phyloP scores from a whole-genome alignment of 2,113 vertebrate species.

The Mesocricetus auratus region DNA sequence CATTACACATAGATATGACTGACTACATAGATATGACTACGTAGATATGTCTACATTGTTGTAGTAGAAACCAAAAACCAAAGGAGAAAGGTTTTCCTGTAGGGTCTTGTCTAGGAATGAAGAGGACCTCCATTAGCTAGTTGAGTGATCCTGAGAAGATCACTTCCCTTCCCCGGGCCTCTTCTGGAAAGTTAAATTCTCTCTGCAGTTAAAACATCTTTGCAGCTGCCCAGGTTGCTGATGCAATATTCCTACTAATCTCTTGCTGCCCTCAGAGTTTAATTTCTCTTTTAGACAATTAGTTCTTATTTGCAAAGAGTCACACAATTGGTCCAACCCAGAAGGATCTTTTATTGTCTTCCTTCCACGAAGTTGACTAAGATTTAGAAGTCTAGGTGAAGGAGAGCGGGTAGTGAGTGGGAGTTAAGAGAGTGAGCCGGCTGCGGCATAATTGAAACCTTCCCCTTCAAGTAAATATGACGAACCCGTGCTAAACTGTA shows the following conservation, averaged over 20 bases:
- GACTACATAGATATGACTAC: too few relatives aligned
- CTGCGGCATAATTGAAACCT: conserved; percentile 29
- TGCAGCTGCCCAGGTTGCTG: not conserved
- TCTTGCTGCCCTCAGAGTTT: conserved; percentile 8
- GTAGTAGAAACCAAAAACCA: not conserved
- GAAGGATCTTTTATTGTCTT: conserved; percentile 14
- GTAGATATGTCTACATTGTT: not conserved
- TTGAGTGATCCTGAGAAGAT: not conserved
- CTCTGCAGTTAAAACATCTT: not conserved
- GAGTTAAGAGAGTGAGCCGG: conserved; percentile 46
- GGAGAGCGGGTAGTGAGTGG: conserved; percentile 1
- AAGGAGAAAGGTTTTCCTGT: not conserved
- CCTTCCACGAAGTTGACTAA: conserved; percentile 7
- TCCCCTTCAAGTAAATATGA: conserved; percentile 26
- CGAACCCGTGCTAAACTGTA: not conserved
- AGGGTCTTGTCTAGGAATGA: not conserved
- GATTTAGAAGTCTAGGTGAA: conserved; percentile 36
- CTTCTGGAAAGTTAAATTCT: conserved; percentile 43
- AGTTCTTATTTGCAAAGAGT: conserved; percentile 37
- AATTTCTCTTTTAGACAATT: conserved; percentile 32
- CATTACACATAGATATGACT: not conserved
- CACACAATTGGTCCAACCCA: not conserved
- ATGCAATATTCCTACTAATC: not conserved
- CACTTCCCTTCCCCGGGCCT: not conserved
- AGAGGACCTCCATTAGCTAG: not conserved